Percentiles rank a stretch among this genome's conserved stretches.
Evolutionary conservation across 2,113 vertebrate species (phyloP).

Genomic region (Jacana jacana): DNA sequence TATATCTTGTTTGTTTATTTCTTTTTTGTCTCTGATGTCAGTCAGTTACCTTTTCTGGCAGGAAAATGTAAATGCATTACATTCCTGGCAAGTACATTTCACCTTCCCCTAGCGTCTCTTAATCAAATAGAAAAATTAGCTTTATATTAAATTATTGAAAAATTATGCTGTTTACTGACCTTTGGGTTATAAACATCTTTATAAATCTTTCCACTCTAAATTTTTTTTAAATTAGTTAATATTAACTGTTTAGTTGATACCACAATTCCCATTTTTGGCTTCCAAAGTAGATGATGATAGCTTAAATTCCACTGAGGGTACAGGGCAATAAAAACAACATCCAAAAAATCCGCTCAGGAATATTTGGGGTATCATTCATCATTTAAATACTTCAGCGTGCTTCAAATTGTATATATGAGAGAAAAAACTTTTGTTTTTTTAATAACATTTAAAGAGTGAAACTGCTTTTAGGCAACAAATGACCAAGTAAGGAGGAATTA

Average conservation of each 20-base stretch:
- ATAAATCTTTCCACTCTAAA: neutral
- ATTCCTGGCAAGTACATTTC: neutral
- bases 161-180: neutral
- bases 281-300: neutral
- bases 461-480: slow-evolving; percentile 1
- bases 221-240: neutral
- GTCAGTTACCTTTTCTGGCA: neutral
- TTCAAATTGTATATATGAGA: neutral
- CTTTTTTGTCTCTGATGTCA: neutral
- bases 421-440: neutral
- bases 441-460: neutral
- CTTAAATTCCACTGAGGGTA: slow-evolving; percentile 7
- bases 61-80: slow-evolving; percentile 25
- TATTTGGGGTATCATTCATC: neutral
- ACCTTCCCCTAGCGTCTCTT: neutral
- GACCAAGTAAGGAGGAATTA: neutral
- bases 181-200: slow-evolving; percentile 1
- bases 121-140: neutral
- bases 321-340: neutral
- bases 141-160: slow-evolving; percentile 25
- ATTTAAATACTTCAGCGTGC: neutral
- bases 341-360: neutral
- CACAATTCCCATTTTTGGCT: neutral
- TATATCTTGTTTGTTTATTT: slow-evolving; percentile 20
- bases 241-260: neutral